Evolutionary conservation across 1,140 invertebrate species (phyloP).

Genomic region (Telenomus remus): DNA sequence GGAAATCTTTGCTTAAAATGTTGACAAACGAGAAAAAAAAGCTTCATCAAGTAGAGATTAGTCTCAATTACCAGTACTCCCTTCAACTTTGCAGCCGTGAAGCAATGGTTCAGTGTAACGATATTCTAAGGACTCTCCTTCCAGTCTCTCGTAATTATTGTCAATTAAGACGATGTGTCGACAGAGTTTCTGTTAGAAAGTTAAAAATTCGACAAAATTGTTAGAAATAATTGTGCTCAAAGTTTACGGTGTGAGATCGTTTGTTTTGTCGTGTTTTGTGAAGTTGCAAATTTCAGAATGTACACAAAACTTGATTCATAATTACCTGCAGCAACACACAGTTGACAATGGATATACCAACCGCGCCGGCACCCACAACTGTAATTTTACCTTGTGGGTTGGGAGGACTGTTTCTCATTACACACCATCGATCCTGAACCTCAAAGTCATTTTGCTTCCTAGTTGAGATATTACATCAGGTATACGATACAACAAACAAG

Average conservation of each 20-base stretch:
- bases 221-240: no score
- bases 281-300: no score
- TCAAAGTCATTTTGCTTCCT: constrained; percentile 5
- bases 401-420: no score
- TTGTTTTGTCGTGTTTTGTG: no score
- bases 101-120: constrained; percentile 4
- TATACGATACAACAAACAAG: no score
- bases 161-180: constrained; percentile 27
- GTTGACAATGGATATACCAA: constrained; percentile 79
- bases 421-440: constrained; percentile 60
- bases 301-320: constrained; percentile 21
- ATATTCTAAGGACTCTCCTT: constrained; percentile 31
- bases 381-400: constrained; percentile 74
- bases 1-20: background rate
- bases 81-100: constrained; percentile 13
- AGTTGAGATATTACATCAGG: no score
- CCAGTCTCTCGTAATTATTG: constrained; percentile 10
- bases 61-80: constrained; percentile 17
- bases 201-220: no score
- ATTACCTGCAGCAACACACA: constrained; percentile 77
- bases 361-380: constrained; percentile 79
- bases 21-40: constrained; percentile 5
- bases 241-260: no score
- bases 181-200: constrained; percentile 16
- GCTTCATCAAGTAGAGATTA: constrained; percentile 2